Evolutionary conservation across 1,140 invertebrate genomes (phyloP).

Genomic region (Schlechtendalia chinensis): DNA sequence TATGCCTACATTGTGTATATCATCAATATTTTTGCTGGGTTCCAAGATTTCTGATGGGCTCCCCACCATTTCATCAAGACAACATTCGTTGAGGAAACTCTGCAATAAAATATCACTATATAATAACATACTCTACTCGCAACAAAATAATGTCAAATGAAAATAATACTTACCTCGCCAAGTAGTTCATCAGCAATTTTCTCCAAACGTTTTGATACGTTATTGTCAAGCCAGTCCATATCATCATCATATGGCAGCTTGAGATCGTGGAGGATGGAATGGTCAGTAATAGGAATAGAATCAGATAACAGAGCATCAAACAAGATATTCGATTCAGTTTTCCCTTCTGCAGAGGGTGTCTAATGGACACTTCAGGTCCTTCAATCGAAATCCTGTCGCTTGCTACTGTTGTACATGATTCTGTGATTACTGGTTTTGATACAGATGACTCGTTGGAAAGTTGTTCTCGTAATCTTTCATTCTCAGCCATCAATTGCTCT

Average conservation of each 20-base stretch:
- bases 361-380: conserved; percentile 45
- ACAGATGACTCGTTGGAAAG: conserved; percentile 9
- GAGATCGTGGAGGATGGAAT: conserved; percentile 26
- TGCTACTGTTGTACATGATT: conserved; percentile 13
- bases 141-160: not conserved
- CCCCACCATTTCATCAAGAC: conserved; percentile 48
- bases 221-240: conserved; percentile 46
- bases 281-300: conserved; percentile 42
- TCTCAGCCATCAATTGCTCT: conserved; percentile 30
- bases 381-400: conserved; percentile 38
- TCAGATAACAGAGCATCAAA: conserved; percentile 46
- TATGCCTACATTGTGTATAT: not conserved
- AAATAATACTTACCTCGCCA: conserved; percentile 34
- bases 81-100: conserved; percentile 46
- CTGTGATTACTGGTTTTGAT: conserved; percentile 12
- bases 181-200: conserved; percentile 47
- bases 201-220: conserved; percentile 38
- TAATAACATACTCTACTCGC: not conserved
- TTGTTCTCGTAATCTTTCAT: conserved; percentile 43
- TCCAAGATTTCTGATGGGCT: conserved; percentile 44
- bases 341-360: conserved; percentile 49
- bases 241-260: conserved; percentile 27
- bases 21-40: conserved; percentile 41
- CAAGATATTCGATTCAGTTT: conserved; percentile 43
- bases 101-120: not conserved